A percentile compares a stretch with the other conserved stretches of the same genome.
phyloP scores from a whole-genome alignment of 1,140 invertebrate species.

The Hyphantria cunea region DNA sequence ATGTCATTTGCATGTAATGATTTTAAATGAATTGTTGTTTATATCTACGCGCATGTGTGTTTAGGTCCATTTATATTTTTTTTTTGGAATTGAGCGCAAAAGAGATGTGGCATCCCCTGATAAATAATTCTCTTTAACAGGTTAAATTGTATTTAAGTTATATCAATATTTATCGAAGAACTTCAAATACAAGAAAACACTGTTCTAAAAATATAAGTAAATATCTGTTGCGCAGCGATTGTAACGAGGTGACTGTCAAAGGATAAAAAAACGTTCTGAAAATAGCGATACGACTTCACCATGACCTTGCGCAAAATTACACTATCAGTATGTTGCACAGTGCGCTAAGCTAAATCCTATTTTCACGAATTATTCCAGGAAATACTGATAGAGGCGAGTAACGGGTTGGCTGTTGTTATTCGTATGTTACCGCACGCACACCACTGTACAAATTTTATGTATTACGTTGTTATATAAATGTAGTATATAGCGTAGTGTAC shows the following conservation, averaged over 20 bases:
- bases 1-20: too few relatives aligned
- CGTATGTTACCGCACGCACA: slow-evolving; percentile 59
- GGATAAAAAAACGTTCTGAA: slow-evolving; percentile 35
- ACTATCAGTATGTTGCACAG: slow-evolving; percentile 51
- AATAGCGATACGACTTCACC: slow-evolving; percentile 67
- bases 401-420: slow-evolving; percentile 73
- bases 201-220: not conserved
- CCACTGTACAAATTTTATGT: slow-evolving; percentile 5
- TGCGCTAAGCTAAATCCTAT: slow-evolving; percentile 64
- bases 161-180: too few relatives aligned
- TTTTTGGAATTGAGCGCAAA: too few relatives aligned
- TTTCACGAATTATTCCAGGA: slow-evolving; percentile 78
- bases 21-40: too few relatives aligned
- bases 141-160: too few relatives aligned
- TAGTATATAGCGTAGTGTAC: slow-evolving; percentile 23
- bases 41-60: too few relatives aligned
- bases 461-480: slow-evolving; percentile 21
- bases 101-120: too few relatives aligned
- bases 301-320: slow-evolving; percentile 72
- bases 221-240: too few relatives aligned
- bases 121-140: too few relatives aligned
- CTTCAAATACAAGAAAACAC: not conserved
- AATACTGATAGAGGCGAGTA: slow-evolving; percentile 74
- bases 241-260: slow-evolving; percentile 6
- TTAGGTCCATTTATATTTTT: too few relatives aligned